Conservation (phyloP, 2,113 vertebrate species). For the Callipepla squamata region DNA sequence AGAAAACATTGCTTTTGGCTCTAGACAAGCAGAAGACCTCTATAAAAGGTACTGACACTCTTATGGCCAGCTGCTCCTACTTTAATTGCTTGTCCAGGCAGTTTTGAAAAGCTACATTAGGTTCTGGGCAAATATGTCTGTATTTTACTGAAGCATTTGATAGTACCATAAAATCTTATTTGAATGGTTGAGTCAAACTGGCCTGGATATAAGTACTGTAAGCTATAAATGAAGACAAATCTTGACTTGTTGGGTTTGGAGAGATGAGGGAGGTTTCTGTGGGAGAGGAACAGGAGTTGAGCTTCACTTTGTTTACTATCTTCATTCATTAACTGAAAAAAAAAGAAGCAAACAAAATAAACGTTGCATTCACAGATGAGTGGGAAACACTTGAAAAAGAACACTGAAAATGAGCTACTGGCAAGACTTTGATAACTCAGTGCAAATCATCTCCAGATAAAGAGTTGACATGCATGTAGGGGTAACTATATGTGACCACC, state of each 20-base stretch:
- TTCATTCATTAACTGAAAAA: background rate
- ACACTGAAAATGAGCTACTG: background rate
- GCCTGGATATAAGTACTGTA: slow-evolving; percentile 1
- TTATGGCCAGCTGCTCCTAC: background rate
- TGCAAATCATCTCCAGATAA: background rate
- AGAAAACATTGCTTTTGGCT: background rate
- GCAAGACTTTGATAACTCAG: background rate
- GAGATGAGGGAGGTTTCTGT: background rate
- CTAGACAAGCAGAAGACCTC: background rate
- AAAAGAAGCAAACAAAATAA: background rate
- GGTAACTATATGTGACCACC: background rate
- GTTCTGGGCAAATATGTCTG: background rate
- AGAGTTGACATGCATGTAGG: rapidly evolving
- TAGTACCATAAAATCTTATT: slow-evolving; percentile 24
- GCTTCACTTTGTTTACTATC: background rate
- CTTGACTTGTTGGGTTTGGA: background rate
- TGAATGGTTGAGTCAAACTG: slow-evolving; percentile 35
- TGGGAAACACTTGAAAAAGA: background rate
- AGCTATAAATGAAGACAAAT: background rate
- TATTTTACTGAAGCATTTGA: slow-evolving; percentile 30
- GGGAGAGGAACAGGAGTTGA: background rate
- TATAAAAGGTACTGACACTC: background rate
- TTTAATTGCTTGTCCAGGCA: background rate
- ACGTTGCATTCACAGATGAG: background rate
- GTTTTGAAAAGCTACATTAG: background rate